Percentiles rank a stretch among this genome's conserved stretches.
Evolutionary conservation across 2,888 invertebrate genomes (phyloP).

Genomic region (Phaedon cochleariae): DNA sequence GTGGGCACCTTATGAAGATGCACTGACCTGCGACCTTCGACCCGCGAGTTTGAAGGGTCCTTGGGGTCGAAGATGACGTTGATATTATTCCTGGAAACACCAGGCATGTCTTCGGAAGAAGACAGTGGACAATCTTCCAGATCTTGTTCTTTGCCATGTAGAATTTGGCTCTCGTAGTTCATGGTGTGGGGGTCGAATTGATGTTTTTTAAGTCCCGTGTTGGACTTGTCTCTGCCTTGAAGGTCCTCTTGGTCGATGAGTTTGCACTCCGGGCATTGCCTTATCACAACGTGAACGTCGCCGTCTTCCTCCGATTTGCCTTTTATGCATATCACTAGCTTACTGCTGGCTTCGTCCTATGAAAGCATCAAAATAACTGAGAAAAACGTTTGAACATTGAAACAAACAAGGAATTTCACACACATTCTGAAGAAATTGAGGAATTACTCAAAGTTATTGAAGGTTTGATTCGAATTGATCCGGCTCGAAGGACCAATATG

Average conservation of each 20-base stretch:
- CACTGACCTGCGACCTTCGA: slow-evolving; percentile 24
- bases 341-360: slow-evolving; percentile 39
- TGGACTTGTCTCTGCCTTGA: background rate
- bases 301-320: slow-evolving; percentile 44
- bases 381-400: no score
- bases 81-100: slow-evolving; percentile 8
- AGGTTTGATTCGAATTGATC: no score
- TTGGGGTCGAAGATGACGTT: slow-evolving; percentile 33
- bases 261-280: slow-evolving; percentile 46
- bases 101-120: background rate
- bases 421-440: no score
- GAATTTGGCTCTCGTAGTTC: slow-evolving; percentile 7
- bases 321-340: slow-evolving; percentile 48
- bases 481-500: no score
- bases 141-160: slow-evolving; percentile 11
- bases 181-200: no score
- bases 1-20: no score
- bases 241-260: background rate
- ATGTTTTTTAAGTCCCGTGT: no score
- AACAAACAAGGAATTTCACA: no score
- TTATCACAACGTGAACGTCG: slow-evolving; percentile 46
- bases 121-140: background rate
- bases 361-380: background rate
- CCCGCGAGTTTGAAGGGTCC: slow-evolving; percentile 30
- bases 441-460: no score